Evolutionary conservation across 92 coral and sea anemone genomes (phyloP).

Genomic region (Nematostella vectensis): DNA sequence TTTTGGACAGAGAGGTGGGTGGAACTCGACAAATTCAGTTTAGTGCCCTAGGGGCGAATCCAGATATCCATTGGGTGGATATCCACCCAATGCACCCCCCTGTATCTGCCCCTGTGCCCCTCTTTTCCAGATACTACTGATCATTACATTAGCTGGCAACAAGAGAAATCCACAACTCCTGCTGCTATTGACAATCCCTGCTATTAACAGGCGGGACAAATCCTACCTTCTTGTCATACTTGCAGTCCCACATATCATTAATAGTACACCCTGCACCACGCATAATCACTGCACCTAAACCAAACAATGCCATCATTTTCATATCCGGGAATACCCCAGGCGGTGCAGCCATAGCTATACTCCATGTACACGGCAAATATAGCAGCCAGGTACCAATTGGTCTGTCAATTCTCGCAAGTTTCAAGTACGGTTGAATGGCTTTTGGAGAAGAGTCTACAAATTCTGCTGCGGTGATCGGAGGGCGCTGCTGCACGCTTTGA

Average conservation of each 20-base stretch:
- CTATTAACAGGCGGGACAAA: too few species aligned
- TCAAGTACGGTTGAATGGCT: slow-evolving; percentile 67
- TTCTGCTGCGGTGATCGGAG: slow-evolving; percentile 29
- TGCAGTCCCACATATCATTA: slow-evolving; percentile 98
- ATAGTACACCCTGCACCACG: slow-evolving; percentile 97
- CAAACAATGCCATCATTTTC: slow-evolving; percentile 65
- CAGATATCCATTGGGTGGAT: too few species aligned
- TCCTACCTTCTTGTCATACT: slow-evolving; percentile 83
- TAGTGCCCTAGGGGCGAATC: too few species aligned
- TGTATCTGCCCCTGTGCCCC: too few species aligned
- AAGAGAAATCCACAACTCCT: too few species aligned
- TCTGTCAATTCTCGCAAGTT: slow-evolving; percentile 68
- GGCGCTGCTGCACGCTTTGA: too few species aligned
- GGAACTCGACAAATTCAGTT: too few species aligned
- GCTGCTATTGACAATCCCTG: too few species aligned
- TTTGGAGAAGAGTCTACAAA: slow-evolving; percentile 63
- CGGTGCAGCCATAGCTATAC: slow-evolving; percentile 83
- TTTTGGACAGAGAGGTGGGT: too few species aligned
- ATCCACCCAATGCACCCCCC: too few species aligned
- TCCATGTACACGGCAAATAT: slow-evolving; percentile 90
- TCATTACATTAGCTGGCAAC: too few species aligned
- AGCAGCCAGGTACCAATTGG: slow-evolving; percentile 96
- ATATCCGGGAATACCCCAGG: slow-evolving; percentile 72
- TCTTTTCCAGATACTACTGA: too few species aligned
- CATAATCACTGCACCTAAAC: slow-evolving; percentile 86